phyloP scores from a whole-genome alignment of 1,140 invertebrate genomes.

The Venturia canescens region DNA sequence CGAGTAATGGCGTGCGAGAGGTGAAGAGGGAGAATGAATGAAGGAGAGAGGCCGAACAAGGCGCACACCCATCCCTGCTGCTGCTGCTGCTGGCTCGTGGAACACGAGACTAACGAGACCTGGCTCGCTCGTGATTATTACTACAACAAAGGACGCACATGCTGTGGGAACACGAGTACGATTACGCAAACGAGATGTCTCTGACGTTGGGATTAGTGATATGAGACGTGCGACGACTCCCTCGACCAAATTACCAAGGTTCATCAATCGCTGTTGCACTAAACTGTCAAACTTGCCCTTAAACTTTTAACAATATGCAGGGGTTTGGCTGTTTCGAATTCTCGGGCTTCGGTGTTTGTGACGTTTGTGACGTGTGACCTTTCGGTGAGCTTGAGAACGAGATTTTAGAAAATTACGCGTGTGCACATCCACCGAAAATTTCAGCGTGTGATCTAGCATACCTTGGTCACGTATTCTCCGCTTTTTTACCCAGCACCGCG shows the following conservation, averaged over 20 bases:
- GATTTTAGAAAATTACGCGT: too few relatives aligned
- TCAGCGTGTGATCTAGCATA: too few relatives aligned
- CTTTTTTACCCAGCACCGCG: too few relatives aligned
- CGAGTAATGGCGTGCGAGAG: slow-evolving; percentile 4
- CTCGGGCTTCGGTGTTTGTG: too few relatives aligned
- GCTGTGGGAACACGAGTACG: slow-evolving; percentile 2
- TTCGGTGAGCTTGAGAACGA: too few relatives aligned
- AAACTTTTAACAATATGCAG: too few relatives aligned
- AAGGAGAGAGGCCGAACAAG: background rate
- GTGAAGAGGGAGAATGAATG: slow-evolving; percentile 3
- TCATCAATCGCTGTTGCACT: too few relatives aligned
- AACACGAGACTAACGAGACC: slow-evolving; percentile 10
- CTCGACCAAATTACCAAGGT: background rate
- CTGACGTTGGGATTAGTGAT: background rate
- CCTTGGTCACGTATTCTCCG: too few relatives aligned
- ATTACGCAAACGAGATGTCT: slow-evolving; percentile 3
- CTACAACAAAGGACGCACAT: slow-evolving; percentile 10
- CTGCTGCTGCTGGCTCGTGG: background rate
- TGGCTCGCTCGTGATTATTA: slow-evolving; percentile 1
- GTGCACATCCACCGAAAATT: too few relatives aligned
- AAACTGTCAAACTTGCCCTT: too few relatives aligned
- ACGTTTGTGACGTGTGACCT: too few relatives aligned
- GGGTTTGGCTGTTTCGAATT: too few relatives aligned
- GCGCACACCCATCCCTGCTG: background rate
- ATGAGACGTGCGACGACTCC: background rate